Evolutionary conservation across 2,797 vertebrate species (phyloP).

Genomic region (Aerospiza tachiro): DNA sequence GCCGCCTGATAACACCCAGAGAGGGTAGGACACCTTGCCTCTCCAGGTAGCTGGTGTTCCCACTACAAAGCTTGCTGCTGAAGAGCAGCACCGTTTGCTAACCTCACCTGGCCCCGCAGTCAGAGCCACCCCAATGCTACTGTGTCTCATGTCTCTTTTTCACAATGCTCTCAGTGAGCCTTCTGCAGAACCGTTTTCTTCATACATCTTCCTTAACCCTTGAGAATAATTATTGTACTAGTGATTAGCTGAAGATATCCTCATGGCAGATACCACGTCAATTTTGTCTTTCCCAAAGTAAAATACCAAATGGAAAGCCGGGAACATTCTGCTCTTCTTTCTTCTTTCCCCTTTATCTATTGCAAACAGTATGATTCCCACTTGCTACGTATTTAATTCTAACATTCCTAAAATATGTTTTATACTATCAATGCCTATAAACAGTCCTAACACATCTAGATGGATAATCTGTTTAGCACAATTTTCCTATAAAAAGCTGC

Average conservation of each 20-base stretch:
- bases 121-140: neutral
- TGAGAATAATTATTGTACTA: neutral
- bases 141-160: neutral
- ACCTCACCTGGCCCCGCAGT: fast-evolving
- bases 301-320: neutral
- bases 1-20: neutral
- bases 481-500: neutral
- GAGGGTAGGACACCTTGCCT: too few relatives aligned
- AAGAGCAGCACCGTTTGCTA: neutral
- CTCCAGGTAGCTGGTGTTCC: neutral
- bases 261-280: neutral
- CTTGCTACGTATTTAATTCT: neutral
- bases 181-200: neutral
- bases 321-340: neutral
- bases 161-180: neutral
- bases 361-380: neutral
- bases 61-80: neutral
- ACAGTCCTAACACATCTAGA: neutral
- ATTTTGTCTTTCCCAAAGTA: neutral
- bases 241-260: neutral
- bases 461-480: neutral
- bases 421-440: neutral
- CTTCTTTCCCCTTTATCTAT: neutral
- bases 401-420: neutral
- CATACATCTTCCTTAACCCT: neutral